phyloP scores from a whole-genome alignment of 2,888 invertebrate genomes.

The Nemapogon koenigi region DNA sequence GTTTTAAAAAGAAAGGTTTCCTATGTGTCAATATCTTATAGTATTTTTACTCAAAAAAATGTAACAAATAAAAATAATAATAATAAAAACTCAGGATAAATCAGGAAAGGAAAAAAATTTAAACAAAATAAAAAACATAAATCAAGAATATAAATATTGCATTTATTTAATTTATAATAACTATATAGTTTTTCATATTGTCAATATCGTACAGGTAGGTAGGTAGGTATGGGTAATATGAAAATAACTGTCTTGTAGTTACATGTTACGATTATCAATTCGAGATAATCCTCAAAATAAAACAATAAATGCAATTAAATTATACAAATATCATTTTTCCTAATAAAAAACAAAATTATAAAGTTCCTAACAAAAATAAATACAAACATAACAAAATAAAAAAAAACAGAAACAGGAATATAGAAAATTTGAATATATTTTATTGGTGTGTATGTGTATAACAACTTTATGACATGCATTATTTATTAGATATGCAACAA shows the following conservation, averaged over 20 bases:
- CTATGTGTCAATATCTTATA: not conserved
- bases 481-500: too few relatives aligned
- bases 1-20: too few relatives aligned
- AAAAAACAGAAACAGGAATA: too few relatives aligned
- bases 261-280: too few relatives aligned
- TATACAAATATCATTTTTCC: slow-evolving; percentile 37
- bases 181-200: slow-evolving; percentile 32
- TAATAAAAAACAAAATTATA: slow-evolving; percentile 41
- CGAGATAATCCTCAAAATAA: slow-evolving; percentile 46
- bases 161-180: slow-evolving; percentile 45
- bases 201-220: too few relatives aligned
- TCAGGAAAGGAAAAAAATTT: slow-evolving; percentile 43
- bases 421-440: too few relatives aligned
- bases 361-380: slow-evolving; percentile 57
- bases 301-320: slow-evolving; percentile 60
- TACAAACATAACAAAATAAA: slow-evolving; percentile 58
- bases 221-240: too few relatives aligned
- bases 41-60: slow-evolving; percentile 19
- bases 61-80: too few relatives aligned
- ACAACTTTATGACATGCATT: too few relatives aligned
- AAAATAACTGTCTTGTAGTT: too few relatives aligned
- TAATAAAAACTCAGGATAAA: slow-evolving; percentile 48
- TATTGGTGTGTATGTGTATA: too few relatives aligned
- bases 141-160: slow-evolving; percentile 66
- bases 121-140: slow-evolving; percentile 38